Evolutionary conservation across 35 echinoderm and acorn worm species (phyloP), one percentile per base, ranked within the genome.

Genomic region (Apostichopus japonicus): DNA sequence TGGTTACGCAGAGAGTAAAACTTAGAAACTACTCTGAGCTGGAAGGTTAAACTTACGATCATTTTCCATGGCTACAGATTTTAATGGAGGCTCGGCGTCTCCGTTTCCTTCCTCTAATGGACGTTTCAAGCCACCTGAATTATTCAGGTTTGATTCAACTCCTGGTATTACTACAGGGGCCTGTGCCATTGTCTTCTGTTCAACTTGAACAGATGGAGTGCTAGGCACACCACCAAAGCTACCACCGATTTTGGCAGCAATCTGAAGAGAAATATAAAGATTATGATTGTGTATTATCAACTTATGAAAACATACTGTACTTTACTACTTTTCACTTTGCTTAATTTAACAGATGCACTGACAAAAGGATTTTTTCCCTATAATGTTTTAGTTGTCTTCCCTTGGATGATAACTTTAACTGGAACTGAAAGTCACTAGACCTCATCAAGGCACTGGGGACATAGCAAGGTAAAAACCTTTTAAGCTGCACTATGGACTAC

Each of bases 211-310:
- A 72, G 86, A 51, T 89, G 59, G 86, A 52, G 86, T 84, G 81
- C 81, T 51, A 84, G 81, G 81, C 81, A 84, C 86, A 5, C 61
- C 61, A 72, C 86, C 86, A 54, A 89, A 89, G 44, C 44, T 72
- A 53, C 86, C 86, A 72, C 86, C 86, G 33, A 89, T 89, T 89
- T 89, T 89, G 67, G 86, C 86, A 89, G 86, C 86, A 89, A 89
- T 89, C 86, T 89, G 67, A 5, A 19, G 27, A 22, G 23, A 72
- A 75, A 72, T 7, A 24, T 15, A 82, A 82, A 82, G 79, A 82
- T 75, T 23, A 24, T 61, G 7, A 61, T 61, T 11, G 33, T 44
- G 33, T 44, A 44, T 44, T 44, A 44, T 44, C 33, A 44, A 44
- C 33, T 44, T 44, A 44, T 44, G 33, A 44, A 44, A 44, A 44